A percentile compares a stretch with the other conserved stretches of the same genome.
Conservation (phyloP, 2,888 invertebrate species). For the Pardosa pseudoannulata region DNA sequence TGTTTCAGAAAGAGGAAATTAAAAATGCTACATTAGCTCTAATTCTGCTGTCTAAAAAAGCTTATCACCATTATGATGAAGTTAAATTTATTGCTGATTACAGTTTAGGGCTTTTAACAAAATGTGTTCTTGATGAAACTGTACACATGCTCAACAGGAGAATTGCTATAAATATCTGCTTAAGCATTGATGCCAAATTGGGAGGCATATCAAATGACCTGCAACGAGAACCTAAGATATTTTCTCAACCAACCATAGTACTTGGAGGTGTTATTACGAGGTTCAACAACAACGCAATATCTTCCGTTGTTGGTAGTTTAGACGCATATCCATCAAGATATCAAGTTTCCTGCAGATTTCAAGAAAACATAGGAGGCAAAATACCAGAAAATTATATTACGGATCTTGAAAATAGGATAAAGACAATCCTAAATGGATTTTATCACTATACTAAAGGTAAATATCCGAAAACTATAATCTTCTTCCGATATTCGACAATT, state of each 20-base stretch:
- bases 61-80: conserved; percentile 51
- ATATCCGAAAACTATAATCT: conserved; percentile 83
- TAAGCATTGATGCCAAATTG: conserved; percentile 77
- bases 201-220: conserved; percentile 76
- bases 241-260: conserved; percentile 80
- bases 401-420: conserved; percentile 84
- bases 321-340: conserved; percentile 79
- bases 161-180: conserved; percentile 75
- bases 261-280: conserved; percentile 95
- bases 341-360: conserved; percentile 85
- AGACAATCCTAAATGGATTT: conserved; percentile 81
- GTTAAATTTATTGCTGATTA: conserved; percentile 64
- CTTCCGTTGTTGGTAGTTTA: conserved; percentile 86
- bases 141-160: conserved; percentile 51
- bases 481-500: conserved; percentile 89
- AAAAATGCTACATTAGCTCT: conserved; percentile 35
- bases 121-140: conserved; percentile 77
- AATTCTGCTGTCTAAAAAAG: conserved; percentile 36
- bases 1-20: conserved; percentile 19
- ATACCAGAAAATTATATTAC: conserved; percentile 84
- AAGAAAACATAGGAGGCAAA: conserved; percentile 79
- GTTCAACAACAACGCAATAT: conserved; percentile 82
- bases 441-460: conserved; percentile 28
- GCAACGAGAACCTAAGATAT: background rate
- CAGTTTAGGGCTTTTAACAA: conserved; percentile 45